Conservation (phyloP, 2,797 vertebrate genomes). For the Masticophis lateralis region DNA sequence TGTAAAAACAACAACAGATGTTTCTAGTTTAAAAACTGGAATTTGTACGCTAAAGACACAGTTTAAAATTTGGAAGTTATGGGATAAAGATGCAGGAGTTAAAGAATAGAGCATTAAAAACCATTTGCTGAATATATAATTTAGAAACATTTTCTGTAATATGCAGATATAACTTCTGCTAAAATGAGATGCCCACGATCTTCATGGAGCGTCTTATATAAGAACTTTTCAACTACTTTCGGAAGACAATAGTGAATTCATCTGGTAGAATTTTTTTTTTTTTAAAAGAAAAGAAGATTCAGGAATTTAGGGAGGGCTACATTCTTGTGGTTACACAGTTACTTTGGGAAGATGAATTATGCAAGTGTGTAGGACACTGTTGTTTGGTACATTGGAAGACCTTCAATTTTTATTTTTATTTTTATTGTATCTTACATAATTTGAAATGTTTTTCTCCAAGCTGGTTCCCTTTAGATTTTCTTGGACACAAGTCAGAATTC, state of each 20-base stretch:
- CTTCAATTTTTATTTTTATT: constrained; percentile 10
- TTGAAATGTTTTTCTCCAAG: constrained; percentile 23
- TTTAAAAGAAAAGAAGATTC: neutral
- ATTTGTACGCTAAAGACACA: neutral
- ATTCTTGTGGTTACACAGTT: constrained; percentile 55
- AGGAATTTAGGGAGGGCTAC: constrained; percentile 30
- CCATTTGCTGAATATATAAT: constrained; percentile 43
- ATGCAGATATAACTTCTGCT: constrained; percentile 37
- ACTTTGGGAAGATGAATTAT: constrained; percentile 44
- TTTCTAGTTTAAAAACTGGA: neutral
- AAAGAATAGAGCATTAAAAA: constrained; percentile 30
- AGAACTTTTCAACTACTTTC: constrained; percentile 54
- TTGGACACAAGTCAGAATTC: neutral
- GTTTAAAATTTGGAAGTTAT: constrained; percentile 35
- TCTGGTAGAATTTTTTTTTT: constrained; percentile 44
- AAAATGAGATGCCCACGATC: constrained; percentile 44
- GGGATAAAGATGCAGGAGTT: constrained; percentile 54
- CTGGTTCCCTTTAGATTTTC: neutral
- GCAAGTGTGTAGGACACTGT: constrained; percentile 35
- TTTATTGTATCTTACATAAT: constrained; percentile 45
- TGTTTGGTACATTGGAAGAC: constrained; percentile 53
- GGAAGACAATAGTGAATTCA: constrained; percentile 52
- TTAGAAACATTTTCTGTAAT: constrained; percentile 30
- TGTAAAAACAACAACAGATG: neutral
- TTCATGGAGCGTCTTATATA: constrained; percentile 57